These are phyloP conservation scores for Muntiacus muntjak DNA, from an alignment of 2,113 vertebrate species.

Conservation along the genomic window DNA sequence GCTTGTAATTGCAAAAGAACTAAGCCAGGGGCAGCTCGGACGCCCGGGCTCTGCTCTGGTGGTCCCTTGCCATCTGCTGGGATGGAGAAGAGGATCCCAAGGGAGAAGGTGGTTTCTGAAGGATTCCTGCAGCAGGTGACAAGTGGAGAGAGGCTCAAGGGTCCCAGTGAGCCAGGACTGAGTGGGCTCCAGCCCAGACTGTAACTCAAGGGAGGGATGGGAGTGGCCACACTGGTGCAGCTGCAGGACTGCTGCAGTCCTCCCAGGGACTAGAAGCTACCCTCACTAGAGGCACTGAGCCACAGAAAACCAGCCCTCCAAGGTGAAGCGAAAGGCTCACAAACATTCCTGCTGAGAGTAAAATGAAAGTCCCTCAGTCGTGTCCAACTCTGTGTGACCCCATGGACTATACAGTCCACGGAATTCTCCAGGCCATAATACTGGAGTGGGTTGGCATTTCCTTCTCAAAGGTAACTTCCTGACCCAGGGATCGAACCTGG, in stretches of 20 bases:
- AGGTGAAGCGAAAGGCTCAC: not conserved
- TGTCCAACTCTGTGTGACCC: not conserved
- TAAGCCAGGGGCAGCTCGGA: not conserved
- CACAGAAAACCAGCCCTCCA: not conserved
- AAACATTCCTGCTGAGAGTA: not conserved
- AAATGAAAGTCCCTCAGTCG: not conserved
- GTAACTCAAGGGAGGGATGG: not conserved
- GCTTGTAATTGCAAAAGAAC: not conserved
- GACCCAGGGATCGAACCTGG: not conserved
- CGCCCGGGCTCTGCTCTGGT: not conserved
- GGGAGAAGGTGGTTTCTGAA: not conserved
- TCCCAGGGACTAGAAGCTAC: not conserved
- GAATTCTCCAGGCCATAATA: not conserved
- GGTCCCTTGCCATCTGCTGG: not conserved
- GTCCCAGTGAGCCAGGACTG: not conserved
- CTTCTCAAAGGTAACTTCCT: not conserved
- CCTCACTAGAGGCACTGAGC: not conserved
- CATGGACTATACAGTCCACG: not conserved
- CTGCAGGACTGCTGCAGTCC: not conserved
- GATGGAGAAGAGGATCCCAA: not conserved
- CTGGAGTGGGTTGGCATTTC: not conserved
- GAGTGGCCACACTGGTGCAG: fast-evolving
- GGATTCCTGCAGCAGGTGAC: not conserved
- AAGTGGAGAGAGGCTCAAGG: not conserved
- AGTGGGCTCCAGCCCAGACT: not conserved